Conservation (phyloP, 2,797 vertebrate species). For the Ispidina picta region DNA sequence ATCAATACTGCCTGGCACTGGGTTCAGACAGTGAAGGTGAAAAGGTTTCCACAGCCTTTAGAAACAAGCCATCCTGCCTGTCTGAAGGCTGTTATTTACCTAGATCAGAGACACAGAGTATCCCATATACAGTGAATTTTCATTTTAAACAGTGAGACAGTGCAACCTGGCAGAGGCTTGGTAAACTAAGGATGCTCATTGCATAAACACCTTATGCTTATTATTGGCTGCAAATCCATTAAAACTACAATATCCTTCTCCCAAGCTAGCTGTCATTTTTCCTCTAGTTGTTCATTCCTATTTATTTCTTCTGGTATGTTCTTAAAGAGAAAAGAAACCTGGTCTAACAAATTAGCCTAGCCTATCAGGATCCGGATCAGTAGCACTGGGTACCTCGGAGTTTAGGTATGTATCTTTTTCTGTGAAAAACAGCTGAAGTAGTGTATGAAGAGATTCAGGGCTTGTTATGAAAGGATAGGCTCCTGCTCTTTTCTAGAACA, state of each 20-base stretch:
- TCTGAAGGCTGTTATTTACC: neutral
- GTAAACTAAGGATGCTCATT: neutral
- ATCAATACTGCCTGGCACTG: neutral
- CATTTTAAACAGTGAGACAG: neutral
- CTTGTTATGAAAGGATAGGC: slow-evolving; percentile 24
- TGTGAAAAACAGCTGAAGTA: neutral
- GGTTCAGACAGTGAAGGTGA: neutral
- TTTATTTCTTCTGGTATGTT: neutral
- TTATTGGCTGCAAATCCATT: neutral
- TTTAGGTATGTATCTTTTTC: neutral
- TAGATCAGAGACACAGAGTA: neutral
- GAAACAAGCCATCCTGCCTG: neutral
- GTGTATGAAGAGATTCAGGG: neutral
- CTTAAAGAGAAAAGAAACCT: neutral
- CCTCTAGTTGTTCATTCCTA: neutral
- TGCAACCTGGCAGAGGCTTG: neutral
- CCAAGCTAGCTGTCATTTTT: neutral
- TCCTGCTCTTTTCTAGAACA: slow-evolving; percentile 16
- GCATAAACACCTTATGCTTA: neutral
- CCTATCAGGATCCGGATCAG: neutral
- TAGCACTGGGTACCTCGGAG: neutral
- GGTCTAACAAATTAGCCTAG: neutral
- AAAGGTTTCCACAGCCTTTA: neutral
- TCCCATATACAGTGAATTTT: neutral
- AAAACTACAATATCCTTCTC: neutral